Base-by-base conservation (phyloP, 2,797 vertebrate species). In the Chaenodraco wilsoni region DNA sequence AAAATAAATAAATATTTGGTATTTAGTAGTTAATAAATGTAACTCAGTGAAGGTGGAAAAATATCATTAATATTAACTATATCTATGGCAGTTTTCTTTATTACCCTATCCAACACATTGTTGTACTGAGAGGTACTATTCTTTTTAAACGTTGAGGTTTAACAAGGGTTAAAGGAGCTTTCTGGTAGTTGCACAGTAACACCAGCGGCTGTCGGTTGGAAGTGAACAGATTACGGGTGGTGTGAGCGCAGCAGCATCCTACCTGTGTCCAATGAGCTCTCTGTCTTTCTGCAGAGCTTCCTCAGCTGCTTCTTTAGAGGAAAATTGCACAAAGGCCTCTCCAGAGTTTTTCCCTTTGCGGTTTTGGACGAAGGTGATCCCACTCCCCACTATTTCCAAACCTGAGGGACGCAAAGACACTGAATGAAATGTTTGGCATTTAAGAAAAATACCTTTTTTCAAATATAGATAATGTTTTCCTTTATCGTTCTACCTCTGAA, bases 221-320 rank as follows among this genome's bases (percentile, higher is more conserved):
- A 61, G 21, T 17, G 3, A 37, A 9, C 33, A 37, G 6, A 37
- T 37, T 37, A 3, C 16, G 0, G 19, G 69, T 43, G 16, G 12
- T 1, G 31, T 7, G 61, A 19, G 45, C 3, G 2, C 13, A 17
- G 45, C 49, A 19, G 56, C 9, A 0, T 55, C 87, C 9, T 55
- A 98, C 98, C 98, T 94, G 78, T 27, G 95, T 21, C 97, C 96
- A 2, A 99, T 98, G 5, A 95, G 73, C 3, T 96, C 92, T 81
- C 86, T 87, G 92, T 99, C 93, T 78, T 86, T 96, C 60, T 88
- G 46, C 54, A 98, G 89, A 15, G 98, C 97, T 70, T 95, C 91
- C 5, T 91, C 92, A 0, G 95, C 96, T 78, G 94, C 95, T 63
- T 96, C 93, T 1, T 95, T 94, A 14, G 96, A 90, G 0, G 89